phyloP scores from a whole-genome alignment of 2,888 invertebrate genomes.

The Podabrus alpinus region DNA sequence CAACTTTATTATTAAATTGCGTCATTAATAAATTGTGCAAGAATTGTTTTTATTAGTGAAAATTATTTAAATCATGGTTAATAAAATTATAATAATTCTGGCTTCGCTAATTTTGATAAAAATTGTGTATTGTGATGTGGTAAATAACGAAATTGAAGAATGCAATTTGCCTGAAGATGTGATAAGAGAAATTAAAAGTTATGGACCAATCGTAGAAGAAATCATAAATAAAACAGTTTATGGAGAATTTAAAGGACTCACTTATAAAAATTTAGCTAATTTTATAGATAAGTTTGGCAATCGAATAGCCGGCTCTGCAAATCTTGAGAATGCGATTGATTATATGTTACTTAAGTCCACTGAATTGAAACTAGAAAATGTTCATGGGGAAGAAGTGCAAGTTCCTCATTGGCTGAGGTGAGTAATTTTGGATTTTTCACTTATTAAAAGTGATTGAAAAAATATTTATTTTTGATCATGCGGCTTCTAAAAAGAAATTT shows the following conservation, averaged over 20 bases:
- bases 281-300: conserved; percentile 60
- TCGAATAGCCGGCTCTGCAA: conserved; percentile 58
- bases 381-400: conserved; percentile 70
- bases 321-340: conserved; percentile 62
- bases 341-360: conserved; percentile 58
- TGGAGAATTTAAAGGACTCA: conserved; percentile 44
- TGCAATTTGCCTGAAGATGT: conserved; percentile 58
- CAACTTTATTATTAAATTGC: neutral
- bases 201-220: conserved; percentile 42
- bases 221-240: conserved; percentile 44
- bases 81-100: neutral
- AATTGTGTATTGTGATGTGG: conserved; percentile 8
- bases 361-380: conserved; percentile 62
- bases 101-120: conserved; percentile 2
- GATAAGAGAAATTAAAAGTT: conserved; percentile 62
- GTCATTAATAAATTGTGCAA: neutral
- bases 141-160: conserved; percentile 34
- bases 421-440: neutral
- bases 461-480: too few relatives aligned
- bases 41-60: neutral
- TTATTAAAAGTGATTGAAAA: neutral
- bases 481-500: too few relatives aligned
- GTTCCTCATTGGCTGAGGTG: conserved; percentile 64
- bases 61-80: neutral
- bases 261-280: conserved; percentile 52